phyloP scores from a whole-genome alignment of 1,140 invertebrate species.

The Pseudobourletiella spinata region DNA sequence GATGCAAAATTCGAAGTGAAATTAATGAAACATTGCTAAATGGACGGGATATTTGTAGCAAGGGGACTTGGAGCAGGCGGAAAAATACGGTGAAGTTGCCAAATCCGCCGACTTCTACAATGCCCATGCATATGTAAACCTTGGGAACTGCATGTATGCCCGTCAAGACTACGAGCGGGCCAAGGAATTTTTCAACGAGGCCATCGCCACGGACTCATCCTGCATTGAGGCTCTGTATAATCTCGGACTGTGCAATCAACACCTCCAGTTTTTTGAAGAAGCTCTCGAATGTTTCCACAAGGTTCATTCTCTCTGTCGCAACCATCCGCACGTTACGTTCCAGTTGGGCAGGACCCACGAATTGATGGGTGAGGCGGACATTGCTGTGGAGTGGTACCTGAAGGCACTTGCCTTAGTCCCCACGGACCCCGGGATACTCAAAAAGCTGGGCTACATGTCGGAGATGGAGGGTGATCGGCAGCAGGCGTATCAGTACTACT shows the following conservation, averaged over 20 bases:
- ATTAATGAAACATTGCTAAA: background rate
- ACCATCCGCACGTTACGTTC: slow-evolving; percentile 74
- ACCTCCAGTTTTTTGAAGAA: slow-evolving; percentile 59
- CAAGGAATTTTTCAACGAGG: slow-evolving; percentile 63
- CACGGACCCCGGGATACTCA: slow-evolving; percentile 70
- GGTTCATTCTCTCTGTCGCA: slow-evolving; percentile 62
- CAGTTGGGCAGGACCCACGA: slow-evolving; percentile 78
- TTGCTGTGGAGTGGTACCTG: slow-evolving; percentile 72
- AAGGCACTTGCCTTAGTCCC: slow-evolving; percentile 74
- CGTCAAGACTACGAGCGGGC: slow-evolving; percentile 66
- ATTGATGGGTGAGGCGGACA: slow-evolving; percentile 59
- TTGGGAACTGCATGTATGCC: slow-evolving; percentile 70
- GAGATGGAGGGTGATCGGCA: slow-evolving; percentile 79
- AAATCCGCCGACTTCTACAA: slow-evolving; percentile 70
- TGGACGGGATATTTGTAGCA: slow-evolving; percentile 51
- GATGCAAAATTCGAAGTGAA: background rate
- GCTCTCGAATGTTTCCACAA: slow-evolving; percentile 73
- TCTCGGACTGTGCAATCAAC: slow-evolving; percentile 66
- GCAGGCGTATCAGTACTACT: slow-evolving; percentile 84
- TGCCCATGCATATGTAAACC: slow-evolving; percentile 75
- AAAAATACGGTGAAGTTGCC: slow-evolving; percentile 67
- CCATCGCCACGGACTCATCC: slow-evolving; percentile 68
- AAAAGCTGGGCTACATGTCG: slow-evolving; percentile 74
- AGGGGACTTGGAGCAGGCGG: slow-evolving; percentile 72
- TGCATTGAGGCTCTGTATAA: slow-evolving; percentile 90